Conservation (phyloP, 2,113 vertebrate genomes). For the Microcebus ravelobensis region DNA sequence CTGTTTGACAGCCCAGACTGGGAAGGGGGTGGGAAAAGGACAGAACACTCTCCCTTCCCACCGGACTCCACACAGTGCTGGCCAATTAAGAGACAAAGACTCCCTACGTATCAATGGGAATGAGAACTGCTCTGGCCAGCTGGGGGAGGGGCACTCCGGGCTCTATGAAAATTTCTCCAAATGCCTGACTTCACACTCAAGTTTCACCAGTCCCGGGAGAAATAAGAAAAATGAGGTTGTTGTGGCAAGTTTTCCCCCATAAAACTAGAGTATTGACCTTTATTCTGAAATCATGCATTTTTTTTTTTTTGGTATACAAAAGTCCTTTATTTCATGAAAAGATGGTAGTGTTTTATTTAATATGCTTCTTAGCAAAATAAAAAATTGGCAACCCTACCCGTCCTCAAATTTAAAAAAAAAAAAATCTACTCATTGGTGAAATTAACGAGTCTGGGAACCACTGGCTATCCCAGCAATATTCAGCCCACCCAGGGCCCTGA, state of each 20-base stretch:
- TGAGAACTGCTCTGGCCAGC: not conserved
- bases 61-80: accelerated
- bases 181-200: not conserved
- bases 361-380: constrained; percentile 47
- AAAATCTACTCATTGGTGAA: not conserved
- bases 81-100: not conserved
- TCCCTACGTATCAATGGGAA: not conserved
- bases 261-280: constrained; percentile 50
- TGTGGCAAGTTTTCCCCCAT: not conserved
- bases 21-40: not conserved
- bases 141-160: accelerated
- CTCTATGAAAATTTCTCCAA: not conserved
- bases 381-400: not conserved
- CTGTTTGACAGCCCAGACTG: not conserved
- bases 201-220: not conserved
- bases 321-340: constrained; percentile 57
- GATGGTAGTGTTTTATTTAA: constrained; percentile 40
- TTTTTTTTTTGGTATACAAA: constrained; percentile 2
- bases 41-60: not conserved
- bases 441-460: not conserved
- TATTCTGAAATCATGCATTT: constrained; percentile 1
- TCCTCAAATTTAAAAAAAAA: not conserved
- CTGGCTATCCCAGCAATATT: not conserved
- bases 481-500: not conserved
- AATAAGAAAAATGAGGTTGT: not conserved